phyloP scores from a whole-genome alignment of 1,140 invertebrate genomes.

The Sitobion miscanthi region DNA sequence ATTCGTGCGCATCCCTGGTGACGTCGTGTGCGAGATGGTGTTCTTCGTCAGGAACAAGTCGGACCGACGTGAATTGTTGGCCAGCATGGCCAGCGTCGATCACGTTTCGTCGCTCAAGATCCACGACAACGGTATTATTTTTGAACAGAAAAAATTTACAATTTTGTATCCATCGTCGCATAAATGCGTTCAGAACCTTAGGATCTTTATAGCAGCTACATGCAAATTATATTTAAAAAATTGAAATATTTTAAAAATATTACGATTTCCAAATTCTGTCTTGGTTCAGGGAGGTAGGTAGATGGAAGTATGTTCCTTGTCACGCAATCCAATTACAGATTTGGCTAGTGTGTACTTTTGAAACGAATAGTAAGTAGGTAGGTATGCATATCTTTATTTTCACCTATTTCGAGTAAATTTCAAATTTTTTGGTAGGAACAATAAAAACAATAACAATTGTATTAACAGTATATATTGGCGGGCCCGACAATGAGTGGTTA shows the following conservation, averaged over 20 bases:
- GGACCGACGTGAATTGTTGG: constrained; percentile 35
- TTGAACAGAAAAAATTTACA: background rate
- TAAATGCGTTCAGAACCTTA: fast-evolving
- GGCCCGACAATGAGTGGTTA: background rate
- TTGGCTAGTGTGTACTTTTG: background rate
- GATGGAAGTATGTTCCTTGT: background rate
- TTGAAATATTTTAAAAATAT: background rate
- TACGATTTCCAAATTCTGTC: background rate
- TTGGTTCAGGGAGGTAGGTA: background rate
- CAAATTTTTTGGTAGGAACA: background rate
- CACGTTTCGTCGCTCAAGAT: constrained; percentile 20
- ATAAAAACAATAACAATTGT: too few relatives aligned
- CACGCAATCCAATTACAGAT: background rate
- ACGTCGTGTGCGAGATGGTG: constrained; percentile 3
- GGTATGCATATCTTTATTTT: background rate
- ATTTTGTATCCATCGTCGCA: too few relatives aligned
- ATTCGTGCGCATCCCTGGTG: background rate
- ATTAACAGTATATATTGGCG: too few relatives aligned
- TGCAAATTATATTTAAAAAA: background rate
- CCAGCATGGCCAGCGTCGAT: constrained; percentile 44
- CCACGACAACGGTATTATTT: constrained; percentile 41
- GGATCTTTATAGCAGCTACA: background rate
- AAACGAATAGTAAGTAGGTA: background rate
- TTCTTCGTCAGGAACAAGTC: constrained; percentile 43
- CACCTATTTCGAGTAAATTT: background rate